phyloP scores from a whole-genome alignment of 2,888 invertebrate genomes.

The Caprella mutica region DNA sequence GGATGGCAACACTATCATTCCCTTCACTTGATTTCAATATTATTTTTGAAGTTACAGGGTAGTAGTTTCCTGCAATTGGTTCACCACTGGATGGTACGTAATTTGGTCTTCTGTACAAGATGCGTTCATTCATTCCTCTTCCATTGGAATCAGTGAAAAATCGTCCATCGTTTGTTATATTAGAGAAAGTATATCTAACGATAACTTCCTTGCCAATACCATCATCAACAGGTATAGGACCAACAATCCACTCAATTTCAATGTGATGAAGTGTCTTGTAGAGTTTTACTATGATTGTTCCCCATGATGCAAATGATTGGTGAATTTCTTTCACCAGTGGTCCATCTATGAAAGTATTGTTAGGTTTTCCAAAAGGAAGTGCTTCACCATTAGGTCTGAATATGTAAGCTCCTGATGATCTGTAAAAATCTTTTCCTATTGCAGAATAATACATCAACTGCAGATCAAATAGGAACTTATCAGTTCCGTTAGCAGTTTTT shows the following conservation, averaged over 20 bases:
- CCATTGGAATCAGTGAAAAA: constrained; percentile 52
- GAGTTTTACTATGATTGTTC: constrained; percentile 58
- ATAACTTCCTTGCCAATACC: constrained; percentile 46
- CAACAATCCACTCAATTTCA: constrained; percentile 66
- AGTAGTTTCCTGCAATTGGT: constrained; percentile 47
- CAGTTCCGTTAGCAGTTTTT: too few relatives aligned
- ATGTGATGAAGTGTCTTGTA: constrained; percentile 46
- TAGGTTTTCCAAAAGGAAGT: neutral
- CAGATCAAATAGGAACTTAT: too few relatives aligned
- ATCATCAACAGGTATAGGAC: constrained; percentile 56
- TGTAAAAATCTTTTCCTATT: too few relatives aligned
- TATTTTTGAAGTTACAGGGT: constrained; percentile 46
- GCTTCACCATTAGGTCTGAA: constrained; percentile 51
- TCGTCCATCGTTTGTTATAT: constrained; percentile 36
- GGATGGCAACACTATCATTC: constrained; percentile 38
- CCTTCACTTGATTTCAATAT: constrained; percentile 32
- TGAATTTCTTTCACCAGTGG: constrained; percentile 62
- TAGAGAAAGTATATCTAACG: constrained; percentile 40
- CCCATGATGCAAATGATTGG: constrained; percentile 55
- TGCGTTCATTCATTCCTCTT: constrained; percentile 41
- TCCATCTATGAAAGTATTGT: constrained; percentile 42
- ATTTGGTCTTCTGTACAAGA: constrained; percentile 39
- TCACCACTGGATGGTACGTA: constrained; percentile 43
- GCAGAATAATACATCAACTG: too few relatives aligned
- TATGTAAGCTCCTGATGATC: constrained; percentile 89